These are phyloP conservation scores for Potamarius usumacintae DNA, from an alignment of 2,113 vertebrate genomes.

Conservation along the genomic window DNA sequence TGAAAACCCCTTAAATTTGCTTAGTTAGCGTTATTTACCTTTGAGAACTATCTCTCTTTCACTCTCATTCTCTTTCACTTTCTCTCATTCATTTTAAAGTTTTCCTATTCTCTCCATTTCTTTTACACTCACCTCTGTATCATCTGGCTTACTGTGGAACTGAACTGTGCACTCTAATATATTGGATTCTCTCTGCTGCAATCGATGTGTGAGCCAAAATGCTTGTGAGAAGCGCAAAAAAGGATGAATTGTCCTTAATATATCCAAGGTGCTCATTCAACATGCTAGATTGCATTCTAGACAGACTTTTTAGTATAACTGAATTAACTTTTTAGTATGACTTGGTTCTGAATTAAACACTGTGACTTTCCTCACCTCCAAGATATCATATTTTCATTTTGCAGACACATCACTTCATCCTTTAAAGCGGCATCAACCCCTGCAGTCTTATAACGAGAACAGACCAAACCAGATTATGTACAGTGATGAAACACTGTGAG, in stretches of 20 bases:
- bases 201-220: conserved; percentile 47
- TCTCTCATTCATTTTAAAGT: neutral
- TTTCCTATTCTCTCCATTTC: neutral
- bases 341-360: conserved; percentile 3
- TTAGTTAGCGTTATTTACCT: conserved; percentile 40
- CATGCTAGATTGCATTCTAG: neutral
- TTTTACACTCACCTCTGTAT: neutral
- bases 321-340: neutral
- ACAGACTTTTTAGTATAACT: neutral
- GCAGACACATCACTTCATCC: neutral
- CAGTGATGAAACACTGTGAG: neutral
- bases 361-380: conserved; percentile 2
- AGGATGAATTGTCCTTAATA: neutral
- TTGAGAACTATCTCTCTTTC: neutral
- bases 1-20: conserved; percentile 1
- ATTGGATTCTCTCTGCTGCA: conserved; percentile 42
- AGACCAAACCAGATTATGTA: conserved; percentile 8
- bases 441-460: neutral
- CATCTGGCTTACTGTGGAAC: conserved; percentile 3
- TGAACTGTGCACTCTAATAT: conserved; percentile 41
- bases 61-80: neutral
- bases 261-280: neutral
- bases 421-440: neutral
- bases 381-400: neutral
- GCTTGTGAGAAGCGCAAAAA: neutral